Base-by-base conservation (phyloP, 2,888 invertebrate species). In the Lacanobia wlatinum region DNA sequence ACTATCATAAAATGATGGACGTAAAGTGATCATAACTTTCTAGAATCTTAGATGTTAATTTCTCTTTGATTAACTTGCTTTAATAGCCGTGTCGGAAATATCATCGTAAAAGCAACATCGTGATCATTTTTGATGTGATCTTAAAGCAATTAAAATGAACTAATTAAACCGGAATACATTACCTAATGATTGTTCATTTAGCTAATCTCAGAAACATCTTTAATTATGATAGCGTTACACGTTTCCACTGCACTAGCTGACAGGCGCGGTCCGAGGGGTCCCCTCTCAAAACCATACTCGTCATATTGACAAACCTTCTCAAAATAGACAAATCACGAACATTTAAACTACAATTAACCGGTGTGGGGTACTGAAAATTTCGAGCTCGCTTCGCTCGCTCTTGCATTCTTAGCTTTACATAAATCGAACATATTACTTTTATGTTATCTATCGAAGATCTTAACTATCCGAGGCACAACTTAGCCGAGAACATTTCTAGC, bases 21-120 rank as follows among this genome's bases (percentile, higher is more conserved):
- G 16, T 23, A 55, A 1, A 40, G n/a, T 38, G 43, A 56, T 60
- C 23, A 40, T 70, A 21, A 69, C 56, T 78, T 66, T 67, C 70
- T 56, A 61, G 58, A 69, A 60, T 43, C 18, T 12, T 16, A 61
- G 9, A 12, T 38, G 46, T n/a, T 34, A 9, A 38, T 69, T 69
- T 58, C 21, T 56, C 48, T 72, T 60, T 58, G 56, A 83, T 79
- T 66, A 58, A 65, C 72, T 72, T 78, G 70, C 52, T 73, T 56
- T 59, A 53, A 74, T 72, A 34, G 70, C 69, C 80, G 67, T 83
- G 52, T 43, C 70, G 63, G 34, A 34, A 63, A 43, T 50, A 70
- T 63, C 58, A 59, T 59, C 76, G 48, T 70, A 48, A 62, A 76
- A 48, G 43, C 18, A 67, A 40, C 61, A 28, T 10, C 38, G 61